Percentiles rank a stretch among this genome's conserved stretches.
Conservation (phyloP, 2,113 vertebrate genomes). For the Elanus axillaris region DNA sequence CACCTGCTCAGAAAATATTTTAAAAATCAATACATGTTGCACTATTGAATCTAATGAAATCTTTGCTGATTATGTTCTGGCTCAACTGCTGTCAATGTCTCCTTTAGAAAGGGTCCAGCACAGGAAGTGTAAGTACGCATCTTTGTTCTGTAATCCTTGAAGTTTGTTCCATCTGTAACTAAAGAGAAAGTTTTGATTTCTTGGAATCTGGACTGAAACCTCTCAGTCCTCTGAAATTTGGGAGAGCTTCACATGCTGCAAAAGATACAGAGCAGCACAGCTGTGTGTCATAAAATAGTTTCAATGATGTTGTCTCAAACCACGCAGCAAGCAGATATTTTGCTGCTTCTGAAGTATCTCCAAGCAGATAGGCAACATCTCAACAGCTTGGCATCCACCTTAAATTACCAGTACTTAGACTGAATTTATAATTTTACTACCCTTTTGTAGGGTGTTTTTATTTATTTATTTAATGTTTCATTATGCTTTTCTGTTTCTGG, state of each 20-base stretch:
- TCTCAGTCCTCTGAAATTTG: background rate
- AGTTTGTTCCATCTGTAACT: background rate
- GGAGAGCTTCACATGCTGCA: background rate
- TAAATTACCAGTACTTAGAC: background rate
- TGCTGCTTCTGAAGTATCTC: background rate
- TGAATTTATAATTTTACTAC: background rate
- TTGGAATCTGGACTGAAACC: background rate
- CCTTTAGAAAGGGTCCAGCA: background rate
- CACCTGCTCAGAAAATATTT: background rate
- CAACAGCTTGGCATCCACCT: background rate
- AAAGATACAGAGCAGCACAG: background rate
- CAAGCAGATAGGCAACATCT: background rate
- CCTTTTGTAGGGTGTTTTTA: background rate
- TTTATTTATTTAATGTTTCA: background rate
- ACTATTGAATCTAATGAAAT: background rate
- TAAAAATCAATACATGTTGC: background rate
- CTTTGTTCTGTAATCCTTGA: background rate
- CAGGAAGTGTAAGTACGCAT: background rate
- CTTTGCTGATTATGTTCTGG: background rate
- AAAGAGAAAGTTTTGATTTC: background rate
- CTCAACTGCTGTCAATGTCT: background rate
- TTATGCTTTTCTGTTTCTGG: background rate
- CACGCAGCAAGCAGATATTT: background rate
- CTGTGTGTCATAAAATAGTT: background rate
- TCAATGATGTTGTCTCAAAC: background rate